A percentile compares a stretch with the other conserved stretches of the same genome.
These are phyloP conservation scores for Eristalis tenax DNA, from an alignment of 2,888 invertebrate species.

Conservation along the genomic window DNA sequence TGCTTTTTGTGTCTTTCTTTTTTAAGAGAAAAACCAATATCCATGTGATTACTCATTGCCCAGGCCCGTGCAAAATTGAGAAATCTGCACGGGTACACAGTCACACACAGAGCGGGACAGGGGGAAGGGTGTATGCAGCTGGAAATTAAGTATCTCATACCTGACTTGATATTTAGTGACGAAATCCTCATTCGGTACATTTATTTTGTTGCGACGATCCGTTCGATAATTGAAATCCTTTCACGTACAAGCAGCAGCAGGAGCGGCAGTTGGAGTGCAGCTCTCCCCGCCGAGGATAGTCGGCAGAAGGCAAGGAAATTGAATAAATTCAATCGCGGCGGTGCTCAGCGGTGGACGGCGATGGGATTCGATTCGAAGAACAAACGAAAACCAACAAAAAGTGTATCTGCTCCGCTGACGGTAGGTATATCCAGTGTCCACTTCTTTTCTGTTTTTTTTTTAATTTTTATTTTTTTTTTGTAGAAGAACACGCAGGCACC, in stretches of 20 bases:
- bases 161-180: conserved; percentile 79
- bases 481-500: conserved; percentile 29
- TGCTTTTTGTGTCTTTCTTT: background rate
- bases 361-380: background rate
- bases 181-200: conserved; percentile 80
- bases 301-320: background rate
- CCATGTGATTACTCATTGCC: conserved; percentile 51
- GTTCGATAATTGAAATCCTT: conserved; percentile 37
- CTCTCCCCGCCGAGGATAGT: background rate
- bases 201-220: conserved; percentile 18
- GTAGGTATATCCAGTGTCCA: conserved; percentile 62
- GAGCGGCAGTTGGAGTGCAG: background rate
- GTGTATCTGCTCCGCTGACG: conserved; percentile 11
- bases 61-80: conserved; percentile 17
- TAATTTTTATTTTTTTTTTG: background rate
- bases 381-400: background rate
- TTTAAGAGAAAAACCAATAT: conserved; percentile 20
- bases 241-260: conserved; percentile 34
- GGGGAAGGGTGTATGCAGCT: background rate
- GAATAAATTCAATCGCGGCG: background rate
- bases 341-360: background rate
- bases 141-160: conserved; percentile 72
- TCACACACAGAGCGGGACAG: background rate
- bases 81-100: background rate
- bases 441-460: conserved; percentile 23